These are phyloP conservation scores for Brachyopa scutellaris DNA, from an alignment of 2,888 invertebrate genomes.

Conservation along the genomic window DNA sequence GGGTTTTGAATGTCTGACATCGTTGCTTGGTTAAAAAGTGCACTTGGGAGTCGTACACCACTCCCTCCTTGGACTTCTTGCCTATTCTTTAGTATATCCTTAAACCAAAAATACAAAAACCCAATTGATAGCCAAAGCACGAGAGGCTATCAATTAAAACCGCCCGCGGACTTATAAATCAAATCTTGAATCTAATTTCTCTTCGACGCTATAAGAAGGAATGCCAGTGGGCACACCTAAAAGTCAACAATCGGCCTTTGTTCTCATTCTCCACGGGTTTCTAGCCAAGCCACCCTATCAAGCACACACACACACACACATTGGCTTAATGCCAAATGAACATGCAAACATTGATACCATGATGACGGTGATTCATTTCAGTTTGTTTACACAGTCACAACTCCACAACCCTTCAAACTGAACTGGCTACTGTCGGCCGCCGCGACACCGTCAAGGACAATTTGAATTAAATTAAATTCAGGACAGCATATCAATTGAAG, in stretches of 20 bases:
- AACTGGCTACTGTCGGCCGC: too few species aligned
- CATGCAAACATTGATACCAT: constrained; percentile 33
- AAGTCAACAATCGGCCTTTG: constrained; percentile 17
- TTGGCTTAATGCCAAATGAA: constrained; percentile 16
- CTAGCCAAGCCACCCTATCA: too few species aligned
- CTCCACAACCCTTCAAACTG: background rate
- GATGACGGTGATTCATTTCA: constrained; percentile 32
- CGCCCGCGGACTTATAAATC: constrained; percentile 3
- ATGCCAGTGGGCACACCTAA: constrained; percentile 21
- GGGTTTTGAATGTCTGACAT: too few species aligned
- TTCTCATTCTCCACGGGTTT: too few species aligned
- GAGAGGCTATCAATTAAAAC: too few species aligned
- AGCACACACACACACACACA: background rate
- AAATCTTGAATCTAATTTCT: constrained; percentile 22
- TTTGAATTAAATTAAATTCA: constrained; percentile 27
- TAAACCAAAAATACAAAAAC: too few species aligned
- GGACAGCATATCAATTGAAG: background rate
- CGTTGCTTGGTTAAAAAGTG: too few species aligned
- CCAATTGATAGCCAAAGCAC: too few species aligned
- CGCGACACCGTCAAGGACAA: constrained; percentile 3
- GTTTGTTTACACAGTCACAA: constrained; percentile 14
- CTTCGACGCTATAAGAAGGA: background rate
- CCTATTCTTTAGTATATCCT: too few species aligned
- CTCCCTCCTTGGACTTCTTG: too few species aligned
- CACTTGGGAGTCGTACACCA: too few species aligned